Evolutionary conservation across 2,797 vertebrate genomes (phyloP), one percentile per base, ranked within the genome.

Genomic region (Sebastes hopkinsi): DNA sequence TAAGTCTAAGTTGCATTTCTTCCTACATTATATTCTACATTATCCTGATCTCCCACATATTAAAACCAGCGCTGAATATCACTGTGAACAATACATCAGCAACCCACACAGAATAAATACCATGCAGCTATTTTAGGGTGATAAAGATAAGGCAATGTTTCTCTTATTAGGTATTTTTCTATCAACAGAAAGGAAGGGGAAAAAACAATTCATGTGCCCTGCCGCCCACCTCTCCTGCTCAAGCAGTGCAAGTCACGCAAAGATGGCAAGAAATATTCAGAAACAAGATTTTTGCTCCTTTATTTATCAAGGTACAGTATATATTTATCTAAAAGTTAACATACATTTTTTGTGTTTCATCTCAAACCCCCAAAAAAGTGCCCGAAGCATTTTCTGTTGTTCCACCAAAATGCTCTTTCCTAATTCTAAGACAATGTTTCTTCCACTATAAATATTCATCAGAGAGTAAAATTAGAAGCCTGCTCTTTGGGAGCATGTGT

Each of bases 371-470:
- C 38, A 3, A 1, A 46, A 79, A 54, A 80, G 29, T 59, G 65
- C 58, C 82, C 64, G 34, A 79, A 75, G 73, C 20, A 27, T 59
- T 76, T 75, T 74, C 67, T 52, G 3, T 75, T 73, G 29, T 76
- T 85, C 50, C 59, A 69, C 72, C 70, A 80, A 83, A 90, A 83
- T 75, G 25, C 36, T 75, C 20, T 66, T 72, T 85, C 46, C 71
- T 58, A 79, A 75, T 87, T 84, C 59, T 30, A 80, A 88, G 58
- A 88, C 85, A 91, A 87, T 86, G 84, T 89, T 80, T 89, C 66
- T 82, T 83, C 61, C 74, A 61, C 59, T 87, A 90, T 93, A 88
- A 93, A 95, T 94, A 95, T 93, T 93, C 71, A 95, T 82, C 81
- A 79, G 66, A 75, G 82, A 87, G 76, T 92, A 92, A 91, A 93